A percentile compares a stretch with the other conserved stretches of the same genome.
phyloP scores from a whole-genome alignment of 2,888 invertebrate genomes.

The Philonicus albiceps region DNA sequence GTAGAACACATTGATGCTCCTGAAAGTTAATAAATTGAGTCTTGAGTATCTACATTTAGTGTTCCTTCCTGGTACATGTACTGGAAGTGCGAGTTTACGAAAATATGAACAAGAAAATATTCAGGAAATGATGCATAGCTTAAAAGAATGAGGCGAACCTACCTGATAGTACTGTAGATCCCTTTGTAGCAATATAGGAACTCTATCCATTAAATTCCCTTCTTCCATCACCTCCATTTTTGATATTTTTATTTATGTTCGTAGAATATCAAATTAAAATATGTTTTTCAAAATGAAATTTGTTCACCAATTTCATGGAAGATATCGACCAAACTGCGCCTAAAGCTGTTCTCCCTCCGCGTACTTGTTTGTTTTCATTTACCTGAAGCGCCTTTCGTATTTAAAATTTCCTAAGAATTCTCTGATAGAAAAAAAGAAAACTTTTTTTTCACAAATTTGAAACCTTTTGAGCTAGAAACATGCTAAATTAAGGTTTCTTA shows the following conservation, averaged over 20 bases:
- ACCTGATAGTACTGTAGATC: conserved; percentile 87
- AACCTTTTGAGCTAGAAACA: neutral
- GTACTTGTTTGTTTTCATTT: neutral
- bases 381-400: neutral
- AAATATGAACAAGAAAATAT: neutral
- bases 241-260: neutral
- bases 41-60: neutral
- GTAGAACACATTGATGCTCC: conserved; percentile 77
- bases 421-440: neutral
- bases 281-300: neutral
- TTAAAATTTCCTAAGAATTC: neutral
- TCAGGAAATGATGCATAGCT: neutral
- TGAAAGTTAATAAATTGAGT: conserved; percentile 53
- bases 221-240: conserved; percentile 88
- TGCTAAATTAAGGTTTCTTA: neutral
- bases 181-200: conserved; percentile 80
- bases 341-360: neutral
- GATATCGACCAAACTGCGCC: neutral
- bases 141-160: neutral
- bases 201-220: conserved; percentile 87
- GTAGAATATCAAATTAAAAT: neutral
- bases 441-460: neutral
- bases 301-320: neutral
- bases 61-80: neutral
- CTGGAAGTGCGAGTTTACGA: neutral